Evolutionary conservation across 2,888 invertebrate species (phyloP), one percentile per base, ranked within the genome.

Genomic region (Uloborus plumipes): DNA sequence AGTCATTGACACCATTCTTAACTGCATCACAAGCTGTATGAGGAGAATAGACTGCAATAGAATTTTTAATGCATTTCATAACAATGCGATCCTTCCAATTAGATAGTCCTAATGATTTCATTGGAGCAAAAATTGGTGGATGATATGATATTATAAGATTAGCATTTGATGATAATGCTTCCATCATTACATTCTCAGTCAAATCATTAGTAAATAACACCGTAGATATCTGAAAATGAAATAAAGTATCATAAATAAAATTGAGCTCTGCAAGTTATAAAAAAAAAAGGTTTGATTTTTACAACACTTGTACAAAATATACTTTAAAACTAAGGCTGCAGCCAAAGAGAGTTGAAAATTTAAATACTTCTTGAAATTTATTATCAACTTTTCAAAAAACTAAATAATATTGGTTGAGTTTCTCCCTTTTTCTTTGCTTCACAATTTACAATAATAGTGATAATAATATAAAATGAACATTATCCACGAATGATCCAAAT

Each of bases 121-220:
- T 87, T 9, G 95, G 93, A 16, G 91, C 91, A 89, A 98, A 98
- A 88, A 98, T 94, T 20, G 96, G 96, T n/a, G 98, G 98, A 91
- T 98, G 98, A 89, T 98, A 98, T 0, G 96, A 94, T 77, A 98
- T 91, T 77, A 98, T 95, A 89, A 98, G 90, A 88, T 96, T 93
- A 71, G 92, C 92, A 18, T 92, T 91, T 71, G 91, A 88, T 1
- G 90, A 89, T 4, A 94, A 88, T 0, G 97, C 96, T 90, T 97
- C 98, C 26, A 93, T 89, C 87, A 96, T 92, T 0, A 98, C 97
- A 85, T 92, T 92, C 89, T 95, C 94, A 0, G 97, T 98, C 53
- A 98, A 90, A 89, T 98, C 98, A 89, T 97, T 98, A 2, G 98
- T 98, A 53, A 98, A 90, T 76, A 98, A 88, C 74, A 97, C 92